Base-by-base conservation (phyloP, 2,113 vertebrate genomes). In the Laticauda colubrina region DNA sequence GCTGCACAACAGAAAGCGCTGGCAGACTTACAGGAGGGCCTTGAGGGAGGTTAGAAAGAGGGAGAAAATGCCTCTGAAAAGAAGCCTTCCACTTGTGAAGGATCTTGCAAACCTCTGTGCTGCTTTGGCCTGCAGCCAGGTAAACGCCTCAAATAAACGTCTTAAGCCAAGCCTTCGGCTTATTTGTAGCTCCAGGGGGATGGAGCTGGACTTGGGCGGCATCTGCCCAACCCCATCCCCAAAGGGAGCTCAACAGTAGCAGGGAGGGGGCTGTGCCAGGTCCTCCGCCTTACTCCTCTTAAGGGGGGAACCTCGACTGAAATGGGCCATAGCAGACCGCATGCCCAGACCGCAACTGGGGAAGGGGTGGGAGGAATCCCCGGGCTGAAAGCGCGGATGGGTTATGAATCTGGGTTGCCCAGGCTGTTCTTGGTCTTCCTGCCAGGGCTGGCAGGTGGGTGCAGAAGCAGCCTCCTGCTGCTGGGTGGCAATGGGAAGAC, bases 31-130 rank as follows among this genome's bases (percentile, higher is more conserved):
- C 21, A 15, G 20, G 94, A 96, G 93, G 94, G 93, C 90, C 96
- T 94, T 88, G 89, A 57, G 95, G 94, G 95, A 96, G 96, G 95
- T 96, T 92, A 93, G 95, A 95, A 93, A 96, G 94, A 45, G 89
- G 75, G 93, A 8, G 89, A 53, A 94, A 95, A 95, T 89, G 3
- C 4, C 34, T 59, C 88, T 95, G 94, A 92, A 90, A 92, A 93
- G 91, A 92, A 59, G 93, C 88, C 91, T 93, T 93, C 87, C 94
- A 93, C 94, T 95, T 90, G 92, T 93, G 93, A 93, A 93, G 69
- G 93, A 95, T 95, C 93, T 93, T 94, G 85, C 88, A 88, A 87
- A 95, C 91, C 89, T 89, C 59, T 3, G 88, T 94, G 91, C 39
- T 94, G 93, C 88, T 89, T 89, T 95, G 95, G 93, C 94, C 89